These are phyloP conservation scores for Caerostris extrusa DNA, from an alignment of 1,140 invertebrate species.

Conservation along the genomic window DNA sequence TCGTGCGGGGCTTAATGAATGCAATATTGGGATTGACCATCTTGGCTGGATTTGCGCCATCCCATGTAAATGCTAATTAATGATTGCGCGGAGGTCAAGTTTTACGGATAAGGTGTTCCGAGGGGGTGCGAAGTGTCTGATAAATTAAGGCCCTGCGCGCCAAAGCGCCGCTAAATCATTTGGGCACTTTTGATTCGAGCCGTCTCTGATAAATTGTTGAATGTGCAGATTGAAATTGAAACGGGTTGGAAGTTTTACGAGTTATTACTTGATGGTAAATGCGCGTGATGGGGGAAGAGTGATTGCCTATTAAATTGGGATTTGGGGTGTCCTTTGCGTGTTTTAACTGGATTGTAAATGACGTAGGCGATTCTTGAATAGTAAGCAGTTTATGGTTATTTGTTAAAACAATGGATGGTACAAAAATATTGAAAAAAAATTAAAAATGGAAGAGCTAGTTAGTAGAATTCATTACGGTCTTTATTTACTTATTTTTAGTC, in stretches of 20 bases:
- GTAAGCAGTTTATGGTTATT: no score
- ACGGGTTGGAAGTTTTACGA: background rate
- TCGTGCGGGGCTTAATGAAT: conserved; percentile 63
- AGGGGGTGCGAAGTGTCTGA: background rate
- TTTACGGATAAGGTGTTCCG: conserved; percentile 59
- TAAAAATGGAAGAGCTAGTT: no score
- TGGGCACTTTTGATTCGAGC: conserved; percentile 60
- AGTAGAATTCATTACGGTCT: no score
- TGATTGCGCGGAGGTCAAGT: conserved; percentile 63
- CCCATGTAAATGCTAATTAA: conserved; percentile 68
- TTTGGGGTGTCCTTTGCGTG: no score
- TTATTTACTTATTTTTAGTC: no score
- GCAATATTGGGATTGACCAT: conserved; percentile 72
- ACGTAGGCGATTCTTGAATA: no score
- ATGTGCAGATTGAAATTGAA: conserved; percentile 42
- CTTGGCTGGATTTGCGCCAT: conserved; percentile 65
- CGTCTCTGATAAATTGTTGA: conserved; percentile 53
- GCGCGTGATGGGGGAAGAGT: no score
- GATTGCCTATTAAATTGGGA: no score
- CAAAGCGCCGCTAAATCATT: conserved; percentile 64
- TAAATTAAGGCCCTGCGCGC: background rate
- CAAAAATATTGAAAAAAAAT: no score
- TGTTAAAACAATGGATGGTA: no score
- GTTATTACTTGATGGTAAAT: conserved; percentile 5
- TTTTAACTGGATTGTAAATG: no score